A percentile compares a stretch with the other conserved stretches of the same genome.
These are phyloP conservation scores for Anoura caudifer DNA, from an alignment of 2,113 vertebrate genomes.

Conservation along the genomic window DNA sequence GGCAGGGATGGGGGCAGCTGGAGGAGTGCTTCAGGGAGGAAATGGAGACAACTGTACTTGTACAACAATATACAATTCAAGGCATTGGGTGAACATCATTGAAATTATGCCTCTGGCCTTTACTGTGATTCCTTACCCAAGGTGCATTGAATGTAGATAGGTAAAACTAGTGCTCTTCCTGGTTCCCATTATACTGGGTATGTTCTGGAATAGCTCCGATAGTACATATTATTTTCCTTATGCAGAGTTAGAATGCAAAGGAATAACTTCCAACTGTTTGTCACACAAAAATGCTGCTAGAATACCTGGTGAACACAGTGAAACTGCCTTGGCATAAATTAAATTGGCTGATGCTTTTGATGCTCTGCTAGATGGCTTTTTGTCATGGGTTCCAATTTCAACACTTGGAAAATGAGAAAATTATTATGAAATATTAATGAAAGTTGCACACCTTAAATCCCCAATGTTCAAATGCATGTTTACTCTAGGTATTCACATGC, in stretches of 20 bases:
- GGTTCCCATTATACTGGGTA: neutral
- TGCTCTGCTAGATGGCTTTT: neutral
- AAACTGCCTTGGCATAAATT: neutral
- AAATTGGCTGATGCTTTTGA: conserved; percentile 2
- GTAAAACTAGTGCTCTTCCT: neutral
- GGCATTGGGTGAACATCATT: neutral
- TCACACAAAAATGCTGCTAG: neutral
- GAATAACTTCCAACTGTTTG: neutral
- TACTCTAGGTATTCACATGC: neutral
- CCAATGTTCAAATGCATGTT: conserved; percentile 37
- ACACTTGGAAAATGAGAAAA: conserved; percentile 22
- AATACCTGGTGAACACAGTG: neutral
- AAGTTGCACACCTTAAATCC: neutral
- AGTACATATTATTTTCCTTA: neutral
- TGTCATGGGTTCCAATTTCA: neutral
- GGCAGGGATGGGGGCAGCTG: no score
- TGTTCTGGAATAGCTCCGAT: neutral
- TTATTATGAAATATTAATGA: conserved; percentile 41
- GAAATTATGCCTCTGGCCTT: neutral
- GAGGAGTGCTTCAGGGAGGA: no score
- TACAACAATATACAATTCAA: neutral
- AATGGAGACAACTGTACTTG: no score
- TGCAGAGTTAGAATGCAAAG: neutral
- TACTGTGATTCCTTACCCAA: neutral
- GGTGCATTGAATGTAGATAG: neutral